phyloP scores from a whole-genome alignment of 2,113 vertebrate species.

The Eulacestoma nigropectus region DNA sequence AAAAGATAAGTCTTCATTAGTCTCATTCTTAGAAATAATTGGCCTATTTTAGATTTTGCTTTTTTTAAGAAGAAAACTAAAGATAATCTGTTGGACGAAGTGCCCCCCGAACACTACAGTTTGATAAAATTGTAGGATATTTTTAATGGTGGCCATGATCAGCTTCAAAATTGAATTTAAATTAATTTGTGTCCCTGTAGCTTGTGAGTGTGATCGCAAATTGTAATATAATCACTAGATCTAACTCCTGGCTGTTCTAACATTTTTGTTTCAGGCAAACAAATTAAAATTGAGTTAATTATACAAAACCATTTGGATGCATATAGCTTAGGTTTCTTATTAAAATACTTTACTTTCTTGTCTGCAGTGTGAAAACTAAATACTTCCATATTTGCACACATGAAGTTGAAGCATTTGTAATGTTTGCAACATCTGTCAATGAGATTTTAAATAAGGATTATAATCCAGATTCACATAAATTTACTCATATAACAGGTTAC shows the following conservation, averaged over 20 bases:
- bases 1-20: neutral
- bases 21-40: neutral
- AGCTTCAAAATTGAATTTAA: neutral
- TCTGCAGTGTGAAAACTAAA: neutral
- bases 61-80: neutral
- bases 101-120: neutral
- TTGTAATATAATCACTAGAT: neutral
- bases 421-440: neutral
- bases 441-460: neutral
- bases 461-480: neutral
- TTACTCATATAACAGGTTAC: neutral
- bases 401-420: neutral
- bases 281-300: constrained; percentile 33
- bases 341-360: neutral
- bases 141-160: neutral
- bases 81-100: neutral
- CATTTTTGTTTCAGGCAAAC: constrained; percentile 8
- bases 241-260: neutral
- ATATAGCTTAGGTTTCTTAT: neutral
- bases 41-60: neutral
- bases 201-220: neutral
- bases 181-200: neutral
- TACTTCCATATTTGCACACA: neutral
- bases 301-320: neutral
- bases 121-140: neutral